These are phyloP conservation scores for Drosophila athabasca DNA, from an alignment of 1,140 invertebrate genomes.

Conservation along the genomic window DNA sequence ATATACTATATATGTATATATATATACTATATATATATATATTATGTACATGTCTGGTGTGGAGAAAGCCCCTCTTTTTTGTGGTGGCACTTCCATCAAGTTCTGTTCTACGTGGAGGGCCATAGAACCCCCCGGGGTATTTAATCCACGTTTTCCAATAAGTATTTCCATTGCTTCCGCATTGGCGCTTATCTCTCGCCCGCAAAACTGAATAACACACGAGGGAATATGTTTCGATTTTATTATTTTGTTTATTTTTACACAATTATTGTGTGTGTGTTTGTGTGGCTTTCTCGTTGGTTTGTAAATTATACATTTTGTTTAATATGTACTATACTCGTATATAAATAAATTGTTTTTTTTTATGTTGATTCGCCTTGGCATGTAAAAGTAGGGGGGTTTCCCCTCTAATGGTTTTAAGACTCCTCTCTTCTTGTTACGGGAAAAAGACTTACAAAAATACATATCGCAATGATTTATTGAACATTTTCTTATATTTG, in stretches of 20 bases:
- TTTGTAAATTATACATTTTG: conserved; percentile 59
- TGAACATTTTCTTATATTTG: conserved; percentile 58
- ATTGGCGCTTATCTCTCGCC: conserved; percentile 18
- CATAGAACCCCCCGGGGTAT: too few relatives aligned
- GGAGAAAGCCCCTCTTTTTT: neutral
- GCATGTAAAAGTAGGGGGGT: conserved; percentile 54
- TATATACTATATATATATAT: neutral
- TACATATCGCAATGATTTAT: conserved; percentile 77
- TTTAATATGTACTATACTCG: conserved; percentile 19
- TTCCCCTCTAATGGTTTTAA: conserved; percentile 41
- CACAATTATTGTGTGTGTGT: conserved; percentile 70
- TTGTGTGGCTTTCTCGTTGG: conserved; percentile 44
- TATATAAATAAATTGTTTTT: conserved; percentile 71
- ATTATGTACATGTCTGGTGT: conserved; percentile 4
- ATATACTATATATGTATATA: conserved; percentile 5
- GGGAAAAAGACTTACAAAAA: conserved; percentile 78
- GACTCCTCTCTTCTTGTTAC: conserved; percentile 38
- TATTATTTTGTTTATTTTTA: conserved; percentile 56
- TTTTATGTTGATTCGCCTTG: conserved; percentile 46
- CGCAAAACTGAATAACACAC: conserved; percentile 25
- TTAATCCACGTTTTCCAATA: neutral
- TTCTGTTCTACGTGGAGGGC: conserved; percentile 16
- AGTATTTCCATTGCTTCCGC: neutral
- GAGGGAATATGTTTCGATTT: conserved; percentile 39
- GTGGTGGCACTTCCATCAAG: neutral